phyloP scores from a whole-genome alignment of 1,140 invertebrate genomes.

The Papilio polytes region DNA sequence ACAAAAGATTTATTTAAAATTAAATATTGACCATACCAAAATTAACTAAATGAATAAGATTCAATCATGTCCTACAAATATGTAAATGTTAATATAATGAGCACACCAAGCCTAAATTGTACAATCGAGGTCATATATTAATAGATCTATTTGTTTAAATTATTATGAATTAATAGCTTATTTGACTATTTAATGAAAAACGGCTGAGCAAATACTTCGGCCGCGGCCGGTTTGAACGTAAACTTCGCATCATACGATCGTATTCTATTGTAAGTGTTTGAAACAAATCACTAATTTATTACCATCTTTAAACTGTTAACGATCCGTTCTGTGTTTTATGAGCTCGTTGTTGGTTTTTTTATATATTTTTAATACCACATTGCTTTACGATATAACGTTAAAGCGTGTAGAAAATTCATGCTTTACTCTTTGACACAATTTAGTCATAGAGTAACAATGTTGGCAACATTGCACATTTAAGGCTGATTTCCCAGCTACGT shows the following conservation, averaged over 20 bases:
- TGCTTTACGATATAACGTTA: neutral
- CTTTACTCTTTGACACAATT: too few relatives aligned
- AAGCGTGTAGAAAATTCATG: neutral
- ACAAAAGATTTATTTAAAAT: too few relatives aligned
- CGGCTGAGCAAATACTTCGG: conserved; percentile 1
- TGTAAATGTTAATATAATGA: neutral
- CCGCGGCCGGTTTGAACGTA: neutral
- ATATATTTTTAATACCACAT: conserved; percentile 8
- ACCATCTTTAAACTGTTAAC: conserved; percentile 13
- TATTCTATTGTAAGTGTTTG: conserved; percentile 20
- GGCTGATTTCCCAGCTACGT: too few relatives aligned
- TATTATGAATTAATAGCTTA: conserved; percentile 24
- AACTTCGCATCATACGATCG: neutral
- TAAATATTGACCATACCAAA: conserved; percentile 1
- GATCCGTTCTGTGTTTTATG: conserved; percentile 7
- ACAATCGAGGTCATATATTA: conserved; percentile 1
- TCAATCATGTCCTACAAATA: neutral
- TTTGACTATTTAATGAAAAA: conserved; percentile 14
- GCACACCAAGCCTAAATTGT: neutral
- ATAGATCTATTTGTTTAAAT: conserved; percentile 18
- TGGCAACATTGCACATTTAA: too few relatives aligned
- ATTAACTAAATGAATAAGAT: neutral
- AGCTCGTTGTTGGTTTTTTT: conserved; percentile 2
- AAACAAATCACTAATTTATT: conserved; percentile 15
- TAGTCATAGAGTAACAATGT: too few relatives aligned